Percentiles rank a stretch among this genome's conserved stretches.
phyloP scores from a whole-genome alignment of 2,797 vertebrate genomes.

The Acropternis orthonyx region DNA sequence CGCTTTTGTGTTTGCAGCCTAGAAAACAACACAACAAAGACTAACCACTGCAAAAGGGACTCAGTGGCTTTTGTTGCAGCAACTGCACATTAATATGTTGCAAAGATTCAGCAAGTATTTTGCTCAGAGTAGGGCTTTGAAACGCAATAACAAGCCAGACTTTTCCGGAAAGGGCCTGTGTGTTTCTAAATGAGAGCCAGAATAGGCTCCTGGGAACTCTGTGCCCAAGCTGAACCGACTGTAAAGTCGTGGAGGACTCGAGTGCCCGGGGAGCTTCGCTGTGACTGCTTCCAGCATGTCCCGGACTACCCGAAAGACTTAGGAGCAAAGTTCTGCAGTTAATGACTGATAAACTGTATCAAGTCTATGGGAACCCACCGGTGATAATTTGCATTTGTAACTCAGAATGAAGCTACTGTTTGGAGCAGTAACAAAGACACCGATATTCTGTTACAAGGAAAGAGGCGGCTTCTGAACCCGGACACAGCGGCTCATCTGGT shows the following conservation, averaged over 20 bases:
- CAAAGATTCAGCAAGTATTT: background rate
- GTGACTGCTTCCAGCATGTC: background rate
- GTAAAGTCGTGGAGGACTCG: background rate
- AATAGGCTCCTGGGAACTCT: background rate
- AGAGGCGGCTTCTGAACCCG: background rate
- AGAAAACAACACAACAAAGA: background rate
- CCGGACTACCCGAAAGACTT: background rate
- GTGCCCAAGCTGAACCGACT: background rate
- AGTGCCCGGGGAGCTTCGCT: background rate
- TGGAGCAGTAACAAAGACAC: background rate
- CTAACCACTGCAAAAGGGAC: background rate
- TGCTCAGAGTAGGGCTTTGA: background rate
- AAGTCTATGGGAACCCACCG: background rate
- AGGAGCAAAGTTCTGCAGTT: background rate
- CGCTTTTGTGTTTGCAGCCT: background rate
- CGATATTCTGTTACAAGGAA: background rate
- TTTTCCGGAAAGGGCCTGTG: background rate
- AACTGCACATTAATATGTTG: background rate
- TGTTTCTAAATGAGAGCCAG: background rate
- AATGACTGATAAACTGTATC: rapidly evolving
- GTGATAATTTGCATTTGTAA: background rate
- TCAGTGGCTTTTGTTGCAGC: background rate
- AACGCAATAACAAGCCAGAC: background rate
- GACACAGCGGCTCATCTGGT: rapidly evolving
- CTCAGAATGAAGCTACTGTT: background rate